These are phyloP conservation scores for Chelmon rostratus DNA, from an alignment of 2,797 vertebrate species.

Conservation along the genomic window DNA sequence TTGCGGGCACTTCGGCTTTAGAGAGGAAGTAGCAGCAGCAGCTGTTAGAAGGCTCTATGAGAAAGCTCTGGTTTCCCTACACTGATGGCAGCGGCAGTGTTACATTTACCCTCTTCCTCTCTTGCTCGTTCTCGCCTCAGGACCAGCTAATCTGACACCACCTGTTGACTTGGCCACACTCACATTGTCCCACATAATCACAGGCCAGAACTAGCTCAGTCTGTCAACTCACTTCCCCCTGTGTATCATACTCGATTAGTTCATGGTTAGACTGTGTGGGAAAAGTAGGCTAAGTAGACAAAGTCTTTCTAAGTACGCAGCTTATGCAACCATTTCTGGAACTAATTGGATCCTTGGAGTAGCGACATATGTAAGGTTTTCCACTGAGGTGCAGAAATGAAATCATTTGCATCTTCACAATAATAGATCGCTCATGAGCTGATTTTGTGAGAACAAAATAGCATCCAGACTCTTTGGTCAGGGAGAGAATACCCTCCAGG, in stretches of 20 bases:
- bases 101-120: constrained; percentile 60
- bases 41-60: constrained; percentile 68
- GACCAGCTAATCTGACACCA: constrained; percentile 80
- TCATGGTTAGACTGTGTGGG: constrained; percentile 55
- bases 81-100: constrained; percentile 34
- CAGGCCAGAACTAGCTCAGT: constrained; percentile 64
- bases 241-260: constrained; percentile 63
- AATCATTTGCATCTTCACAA: constrained; percentile 26
- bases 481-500: constrained; percentile 21
- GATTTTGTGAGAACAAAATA: constrained; percentile 36
- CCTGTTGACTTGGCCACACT: constrained; percentile 80
- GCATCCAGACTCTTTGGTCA: constrained; percentile 14
- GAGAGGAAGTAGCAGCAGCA: constrained; percentile 65
- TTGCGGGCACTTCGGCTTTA: constrained; percentile 31
- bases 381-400: constrained; percentile 28
- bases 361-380: constrained; percentile 7
- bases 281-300: constrained; percentile 56
- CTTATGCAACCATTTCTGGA: constrained; percentile 48
- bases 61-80: constrained; percentile 69
- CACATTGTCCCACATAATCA: constrained; percentile 67
- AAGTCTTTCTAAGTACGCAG: constrained; percentile 43
- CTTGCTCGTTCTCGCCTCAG: constrained; percentile 68
- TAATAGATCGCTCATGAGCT: constrained; percentile 15
- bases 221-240: constrained; percentile 44
- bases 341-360: constrained; percentile 23